Base-by-base conservation (phyloP, 2,797 vertebrate species). In the Oophaga sylvatica region DNA sequence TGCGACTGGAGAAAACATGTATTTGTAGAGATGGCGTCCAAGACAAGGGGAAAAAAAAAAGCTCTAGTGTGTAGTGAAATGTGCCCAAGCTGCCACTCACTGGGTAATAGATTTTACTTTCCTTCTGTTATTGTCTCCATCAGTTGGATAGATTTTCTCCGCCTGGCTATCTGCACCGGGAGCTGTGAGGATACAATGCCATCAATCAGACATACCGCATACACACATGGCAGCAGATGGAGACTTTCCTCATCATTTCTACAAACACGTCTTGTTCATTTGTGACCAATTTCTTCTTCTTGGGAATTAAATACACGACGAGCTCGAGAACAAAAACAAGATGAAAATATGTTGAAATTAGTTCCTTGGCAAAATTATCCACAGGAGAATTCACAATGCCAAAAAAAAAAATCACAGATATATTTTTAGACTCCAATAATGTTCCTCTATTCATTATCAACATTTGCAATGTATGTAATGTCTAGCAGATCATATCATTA, bases 61-160 rank as follows among this genome's bases (percentile, higher is more conserved):
- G 53, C 59, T 65, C 26, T 60, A 53, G 19, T 45, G 70, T 65
- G 70, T 75, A 48, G 68, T 57, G 68, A 73, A 73, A 71, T 73
- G 68, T 65, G 71, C 83, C n/a, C 83, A 63, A 48, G 59, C 71
- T 84, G 83, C 71, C 83, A 84, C 31, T 84, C 83, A 77, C 71
- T 31, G 59, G 45, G 26, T 68, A 68, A 82, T 82, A 76, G 53
- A 62, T 84, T 57, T 84, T 57, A 75, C 35, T 84, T 77, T 63
- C 83, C 83, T 62, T 77, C 83, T 84, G 83, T 76, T 77, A 63
- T 84, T 77, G 71, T 75, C 83, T 53, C 83, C 83, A 65, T 84
- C 71, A 31, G 71, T 84, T 77, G 83, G 83, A 84, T 76, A 22
- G 56, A 29, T 76, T 84, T 48, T 62, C 70, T 76, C 35, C 70